These are phyloP conservation scores for Eospalax fontanierii DNA, from an alignment of 2,797 vertebrate genomes.

Conservation along the genomic window DNA sequence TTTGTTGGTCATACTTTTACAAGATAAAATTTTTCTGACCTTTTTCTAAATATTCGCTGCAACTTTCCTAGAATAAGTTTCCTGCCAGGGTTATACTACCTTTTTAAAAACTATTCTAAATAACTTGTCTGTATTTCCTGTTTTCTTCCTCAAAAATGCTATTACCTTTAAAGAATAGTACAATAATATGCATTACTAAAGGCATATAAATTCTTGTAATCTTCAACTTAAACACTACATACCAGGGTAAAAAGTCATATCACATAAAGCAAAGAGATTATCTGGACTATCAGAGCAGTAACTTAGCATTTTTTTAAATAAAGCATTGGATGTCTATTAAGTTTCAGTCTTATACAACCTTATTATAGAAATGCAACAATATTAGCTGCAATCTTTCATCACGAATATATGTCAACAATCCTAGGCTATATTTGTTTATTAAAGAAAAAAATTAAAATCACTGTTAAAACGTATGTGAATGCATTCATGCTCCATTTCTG, in stretches of 20 bases:
- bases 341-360: constrained; percentile 21
- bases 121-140: not conserved
- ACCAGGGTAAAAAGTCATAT: constrained; percentile 55
- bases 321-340: constrained; percentile 47
- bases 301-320: constrained; percentile 65
- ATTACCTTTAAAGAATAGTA: constrained; percentile 25
- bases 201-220: constrained; percentile 62
- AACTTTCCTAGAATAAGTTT: constrained; percentile 57
- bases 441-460: constrained; percentile 65
- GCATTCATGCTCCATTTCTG: constrained; percentile 65
- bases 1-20: constrained; percentile 39
- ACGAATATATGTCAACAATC: constrained; percentile 39
- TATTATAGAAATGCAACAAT: constrained; percentile 60
- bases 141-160: constrained; percentile 61
- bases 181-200: constrained; percentile 36
- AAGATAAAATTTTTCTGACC: constrained; percentile 58
- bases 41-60: constrained; percentile 54
- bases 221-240: constrained; percentile 39
- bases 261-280: constrained; percentile 28
- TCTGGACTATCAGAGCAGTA: constrained; percentile 38
- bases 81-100: constrained; percentile 52
- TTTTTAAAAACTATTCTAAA: constrained; percentile 6
- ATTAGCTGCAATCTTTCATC: constrained; percentile 59
- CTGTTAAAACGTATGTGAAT: constrained; percentile 51
- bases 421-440: constrained; percentile 50